A percentile compares a stretch with the other conserved stretches of the same genome.
These are phyloP conservation scores for Seriola aureovittata DNA, from an alignment of 2,113 vertebrate species.

Conservation along the genomic window DNA sequence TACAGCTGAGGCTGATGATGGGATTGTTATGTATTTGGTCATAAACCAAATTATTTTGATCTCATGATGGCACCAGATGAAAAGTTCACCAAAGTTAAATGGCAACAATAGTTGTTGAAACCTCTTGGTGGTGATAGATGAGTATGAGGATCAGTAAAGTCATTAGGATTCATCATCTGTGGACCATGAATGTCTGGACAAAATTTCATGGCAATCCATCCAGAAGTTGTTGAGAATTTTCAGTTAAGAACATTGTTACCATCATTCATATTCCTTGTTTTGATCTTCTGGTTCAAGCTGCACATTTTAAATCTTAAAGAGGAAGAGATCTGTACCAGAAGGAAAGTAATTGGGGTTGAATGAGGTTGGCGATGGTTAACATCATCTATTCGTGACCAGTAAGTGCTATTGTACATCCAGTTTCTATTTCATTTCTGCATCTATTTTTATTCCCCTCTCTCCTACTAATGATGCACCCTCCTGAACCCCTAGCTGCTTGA, in stretches of 20 bases:
- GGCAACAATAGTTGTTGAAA: background rate
- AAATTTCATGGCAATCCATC: background rate
- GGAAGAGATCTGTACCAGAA: background rate
- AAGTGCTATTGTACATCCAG: background rate
- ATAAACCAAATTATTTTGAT: background rate
- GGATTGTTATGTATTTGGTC: background rate
- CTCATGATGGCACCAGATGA: background rate
- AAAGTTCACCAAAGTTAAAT: background rate
- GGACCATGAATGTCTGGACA: background rate
- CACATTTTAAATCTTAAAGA: background rate
- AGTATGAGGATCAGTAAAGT: background rate
- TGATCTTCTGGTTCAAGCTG: background rate
- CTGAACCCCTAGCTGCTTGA: background rate
- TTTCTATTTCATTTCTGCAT: conserved; percentile 6
- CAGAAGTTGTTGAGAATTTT: background rate
- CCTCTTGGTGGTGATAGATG: too few species aligned
- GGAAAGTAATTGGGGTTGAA: background rate
- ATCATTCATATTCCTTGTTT: background rate
- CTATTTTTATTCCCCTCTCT: conserved; percentile 4
- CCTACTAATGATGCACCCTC: conserved; percentile 18
- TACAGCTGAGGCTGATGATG: background rate
- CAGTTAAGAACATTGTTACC: background rate
- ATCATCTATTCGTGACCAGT: background rate
- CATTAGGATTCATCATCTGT: background rate
- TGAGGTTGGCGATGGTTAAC: background rate